Evolutionary conservation across 2,797 vertebrate genomes (phyloP).

Genomic region (Spea hammondii): DNA sequence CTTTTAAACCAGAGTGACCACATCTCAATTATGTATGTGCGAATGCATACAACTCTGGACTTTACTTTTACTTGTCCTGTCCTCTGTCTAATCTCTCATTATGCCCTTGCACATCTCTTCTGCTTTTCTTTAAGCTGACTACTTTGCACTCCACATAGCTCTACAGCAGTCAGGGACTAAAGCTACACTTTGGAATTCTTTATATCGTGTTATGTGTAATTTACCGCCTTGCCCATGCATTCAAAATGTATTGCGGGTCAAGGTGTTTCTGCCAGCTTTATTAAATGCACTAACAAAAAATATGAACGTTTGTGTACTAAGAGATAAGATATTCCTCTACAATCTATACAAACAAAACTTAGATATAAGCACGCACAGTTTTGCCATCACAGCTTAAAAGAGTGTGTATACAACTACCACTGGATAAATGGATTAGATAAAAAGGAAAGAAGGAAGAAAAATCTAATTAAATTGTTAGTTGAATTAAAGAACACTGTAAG

Average conservation of each 20-base stretch:
- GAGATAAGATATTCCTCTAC: no score
- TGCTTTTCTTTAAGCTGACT: neutral
- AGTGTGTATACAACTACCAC: no score
- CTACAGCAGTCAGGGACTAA: no score
- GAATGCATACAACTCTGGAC: neutral
- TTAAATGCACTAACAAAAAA: no score
- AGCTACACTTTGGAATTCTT: neutral
- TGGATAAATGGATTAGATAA: no score
- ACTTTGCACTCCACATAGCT: neutral
- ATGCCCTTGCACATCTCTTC: slow-evolving; percentile 6
- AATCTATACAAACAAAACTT: no score
- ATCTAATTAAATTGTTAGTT: no score
- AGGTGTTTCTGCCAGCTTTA: neutral
- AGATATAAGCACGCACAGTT: no score
- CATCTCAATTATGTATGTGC: neutral
- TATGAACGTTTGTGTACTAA: no score
- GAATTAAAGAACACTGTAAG: no score
- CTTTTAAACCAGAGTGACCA: neutral
- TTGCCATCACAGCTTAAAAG: no score
- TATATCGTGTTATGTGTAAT: slow-evolving; percentile 3
- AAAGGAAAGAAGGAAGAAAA: no score
- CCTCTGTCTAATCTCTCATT: slow-evolving; percentile 1
- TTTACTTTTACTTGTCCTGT: neutral
- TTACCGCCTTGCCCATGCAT: neutral
- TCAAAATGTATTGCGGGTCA: neutral